Conservation (phyloP, 2,888 invertebrate genomes). For the Ethmia dodecea region DNA sequence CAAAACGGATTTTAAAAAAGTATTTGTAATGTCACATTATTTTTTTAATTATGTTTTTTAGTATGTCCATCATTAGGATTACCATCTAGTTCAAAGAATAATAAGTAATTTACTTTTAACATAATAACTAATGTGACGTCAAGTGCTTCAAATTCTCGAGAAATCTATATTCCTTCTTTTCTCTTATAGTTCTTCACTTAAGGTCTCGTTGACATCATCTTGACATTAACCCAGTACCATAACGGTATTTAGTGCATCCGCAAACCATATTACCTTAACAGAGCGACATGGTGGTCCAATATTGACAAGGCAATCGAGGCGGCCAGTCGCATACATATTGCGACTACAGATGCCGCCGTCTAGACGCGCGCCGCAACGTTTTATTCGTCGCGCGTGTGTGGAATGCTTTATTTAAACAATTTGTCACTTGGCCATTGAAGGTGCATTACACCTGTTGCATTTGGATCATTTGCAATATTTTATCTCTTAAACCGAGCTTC, state of each 20-base stretch:
- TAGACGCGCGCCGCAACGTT: conserved; percentile 36
- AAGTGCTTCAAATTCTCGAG: no score
- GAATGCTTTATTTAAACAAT: conserved; percentile 31
- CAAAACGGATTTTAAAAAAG: no score
- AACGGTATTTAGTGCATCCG: neutral
- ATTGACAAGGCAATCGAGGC: conserved; percentile 34
- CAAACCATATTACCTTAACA: neutral
- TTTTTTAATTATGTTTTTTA: no score
- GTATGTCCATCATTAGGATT: no score
- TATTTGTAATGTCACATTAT: no score
- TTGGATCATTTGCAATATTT: no score
- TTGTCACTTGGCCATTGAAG: neutral
- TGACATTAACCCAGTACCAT: no score
- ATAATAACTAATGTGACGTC: no score
- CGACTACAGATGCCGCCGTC: conserved; percentile 19
- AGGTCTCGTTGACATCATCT: conserved; percentile 1
- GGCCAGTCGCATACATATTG: conserved; percentile 33
- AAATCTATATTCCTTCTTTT: neutral
- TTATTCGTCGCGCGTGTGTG: conserved; percentile 32
- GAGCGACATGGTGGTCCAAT: conserved; percentile 39
- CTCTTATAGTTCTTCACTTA: neutral
- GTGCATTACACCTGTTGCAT: no score
- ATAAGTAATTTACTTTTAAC: no score
- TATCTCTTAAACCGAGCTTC: no score
- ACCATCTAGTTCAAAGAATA: no score